Conservation (phyloP, 2,797 vertebrate species). For the Karalla daura region DNA sequence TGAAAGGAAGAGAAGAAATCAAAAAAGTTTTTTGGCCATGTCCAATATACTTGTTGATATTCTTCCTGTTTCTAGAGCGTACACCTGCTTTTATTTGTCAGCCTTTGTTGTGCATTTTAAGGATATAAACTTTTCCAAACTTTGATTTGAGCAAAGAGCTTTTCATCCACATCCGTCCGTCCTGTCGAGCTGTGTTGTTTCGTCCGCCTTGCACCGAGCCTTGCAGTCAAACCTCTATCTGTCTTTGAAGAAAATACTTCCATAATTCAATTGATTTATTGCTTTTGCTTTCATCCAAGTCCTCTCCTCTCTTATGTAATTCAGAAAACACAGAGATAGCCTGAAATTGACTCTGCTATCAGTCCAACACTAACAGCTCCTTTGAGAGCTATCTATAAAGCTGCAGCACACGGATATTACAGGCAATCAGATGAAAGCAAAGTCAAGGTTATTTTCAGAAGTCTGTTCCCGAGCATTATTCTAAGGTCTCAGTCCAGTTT, state of each 20-base stretch:
- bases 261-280: constrained; percentile 25
- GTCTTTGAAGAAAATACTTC: not conserved
- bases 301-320: constrained; percentile 8
- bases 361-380: constrained; percentile 4
- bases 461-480: not conserved
- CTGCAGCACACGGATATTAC: constrained; percentile 21
- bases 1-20: not conserved
- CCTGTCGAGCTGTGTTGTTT: not conserved
- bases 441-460: constrained; percentile 11
- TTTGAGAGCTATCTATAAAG: constrained; percentile 13
- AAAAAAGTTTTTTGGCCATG: not conserved
- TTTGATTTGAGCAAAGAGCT: not conserved
- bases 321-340: constrained; percentile 28
- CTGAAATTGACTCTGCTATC: constrained; percentile 55
- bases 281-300: constrained; percentile 28
- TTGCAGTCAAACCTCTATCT: not conserved
- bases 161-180: not conserved
- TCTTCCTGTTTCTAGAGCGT: not conserved
- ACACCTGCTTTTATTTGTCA: not conserved
- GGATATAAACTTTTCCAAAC: not conserved
- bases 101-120: not conserved
- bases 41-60: not conserved
- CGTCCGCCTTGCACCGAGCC: not conserved
- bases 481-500: not conserved
- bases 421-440: constrained; percentile 15